Base-by-base conservation (phyloP, 2,797 vertebrate species). In the Yasuhikotakia modesta region DNA sequence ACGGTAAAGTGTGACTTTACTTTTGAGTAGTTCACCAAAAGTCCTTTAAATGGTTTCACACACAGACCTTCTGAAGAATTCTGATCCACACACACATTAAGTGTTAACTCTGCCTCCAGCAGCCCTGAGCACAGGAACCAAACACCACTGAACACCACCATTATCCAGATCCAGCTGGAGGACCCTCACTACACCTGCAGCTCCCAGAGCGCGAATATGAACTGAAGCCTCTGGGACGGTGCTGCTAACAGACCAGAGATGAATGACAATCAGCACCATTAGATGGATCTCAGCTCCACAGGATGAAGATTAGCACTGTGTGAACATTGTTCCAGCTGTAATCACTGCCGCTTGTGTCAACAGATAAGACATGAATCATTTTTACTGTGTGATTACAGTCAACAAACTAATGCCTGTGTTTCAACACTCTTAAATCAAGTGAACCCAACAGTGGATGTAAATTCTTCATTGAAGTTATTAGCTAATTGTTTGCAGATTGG, bases 331-430 rank as follows among this genome's bases (percentile, higher is more conserved):
- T 83, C 73, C 63, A 35, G 30, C 46, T 58, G 70, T 83, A 86
- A 83, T 85, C 83, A 72, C 32, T 1, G n/a, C 21, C 60, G 79
- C 77, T 85, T 81, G 77, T 83, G 81, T 79, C 77, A 83, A 84
- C 79, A 84, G 72, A 87, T 82, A 67, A 81, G 77, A 76, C 69
- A 69, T 84, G 71, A 69, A 72, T 61, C 10, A 57, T 63, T 73
- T 83, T 82, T 79, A 76, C 69, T 60, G 66, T 22, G 43, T 57
- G 81, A 84, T 78, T 79, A 70, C 57, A 65, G 52, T 74, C 82
- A 83, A 83, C 60, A 69, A 58, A 58, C 77, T 63, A 80, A 73
- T 65, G 39, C 4, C 58, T 55, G 24, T 21, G 35, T 52, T 57
- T 68, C 30, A 5, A 32, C 4, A 2, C 21, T 50, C 48, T 52